A percentile compares a stretch with the other conserved stretches of the same genome.
Conservation (phyloP, 2,888 invertebrate species). For the Tiliacea citrago region DNA sequence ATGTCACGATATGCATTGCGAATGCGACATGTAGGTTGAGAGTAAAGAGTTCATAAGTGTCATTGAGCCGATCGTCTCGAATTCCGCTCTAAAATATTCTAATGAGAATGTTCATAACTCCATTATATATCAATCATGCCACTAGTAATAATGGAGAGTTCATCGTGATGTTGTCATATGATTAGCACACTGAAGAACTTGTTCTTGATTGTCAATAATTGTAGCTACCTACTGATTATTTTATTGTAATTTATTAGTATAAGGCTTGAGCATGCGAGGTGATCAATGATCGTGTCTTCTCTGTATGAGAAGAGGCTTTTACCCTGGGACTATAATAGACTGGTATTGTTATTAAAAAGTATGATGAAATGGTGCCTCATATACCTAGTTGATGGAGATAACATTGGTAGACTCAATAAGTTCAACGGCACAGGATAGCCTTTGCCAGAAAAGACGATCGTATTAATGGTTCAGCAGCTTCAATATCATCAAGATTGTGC, state of each 20-base stretch:
- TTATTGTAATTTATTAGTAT: not conserved
- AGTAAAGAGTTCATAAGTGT: conserved; percentile 45
- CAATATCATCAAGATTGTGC: no score
- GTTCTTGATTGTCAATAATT: conserved; percentile 6
- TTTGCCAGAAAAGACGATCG: no score
- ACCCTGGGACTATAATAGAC: not conserved
- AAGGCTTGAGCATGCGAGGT: not conserved
- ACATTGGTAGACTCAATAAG: no score
- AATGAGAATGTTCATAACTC: conserved; percentile 24
- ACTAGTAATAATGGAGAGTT: conserved; percentile 34
- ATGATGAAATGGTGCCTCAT: no score
- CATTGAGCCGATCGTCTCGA: conserved; percentile 8
- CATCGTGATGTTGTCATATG: conserved; percentile 44
- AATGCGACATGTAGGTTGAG: conserved; percentile 7
- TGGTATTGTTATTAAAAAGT: not conserved
- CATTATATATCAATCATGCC: conserved; percentile 57
- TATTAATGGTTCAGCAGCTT: no score
- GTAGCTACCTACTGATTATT: not conserved
- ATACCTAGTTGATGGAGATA: no score
- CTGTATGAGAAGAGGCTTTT: not conserved
- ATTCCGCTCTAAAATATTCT: conserved; percentile 48
- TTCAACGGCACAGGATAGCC: no score
- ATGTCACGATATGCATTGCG: conserved; percentile 1
- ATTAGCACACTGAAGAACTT: conserved; percentile 32
- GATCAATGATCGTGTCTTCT: not conserved